phyloP scores from a whole-genome alignment of 2,113 vertebrate species.

The Epinephelus cyanopodus region DNA sequence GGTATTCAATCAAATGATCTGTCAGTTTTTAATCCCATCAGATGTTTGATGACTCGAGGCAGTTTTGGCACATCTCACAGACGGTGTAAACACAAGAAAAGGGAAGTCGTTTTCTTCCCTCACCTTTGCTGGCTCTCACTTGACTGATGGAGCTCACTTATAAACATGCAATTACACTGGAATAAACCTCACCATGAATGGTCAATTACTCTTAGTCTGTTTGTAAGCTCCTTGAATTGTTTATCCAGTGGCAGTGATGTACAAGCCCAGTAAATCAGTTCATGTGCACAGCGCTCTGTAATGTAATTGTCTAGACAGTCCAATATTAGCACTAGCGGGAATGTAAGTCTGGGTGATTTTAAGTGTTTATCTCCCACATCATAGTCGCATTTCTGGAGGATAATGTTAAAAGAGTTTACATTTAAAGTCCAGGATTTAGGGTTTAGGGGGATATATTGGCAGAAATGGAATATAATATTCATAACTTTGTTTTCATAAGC shows the following conservation, averaged over 20 bases:
- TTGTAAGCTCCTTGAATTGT: slow-evolving; percentile 37
- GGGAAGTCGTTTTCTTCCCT: background rate
- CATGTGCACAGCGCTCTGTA: slow-evolving; percentile 2
- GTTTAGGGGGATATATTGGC: too few relatives aligned
- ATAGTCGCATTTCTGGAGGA: background rate
- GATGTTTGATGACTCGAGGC: background rate
- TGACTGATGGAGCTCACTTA: slow-evolving; percentile 21
- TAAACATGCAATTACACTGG: slow-evolving; percentile 55
- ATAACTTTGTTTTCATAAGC: too few relatives aligned
- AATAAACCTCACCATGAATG: slow-evolving; percentile 24
- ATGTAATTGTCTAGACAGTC: slow-evolving; percentile 36
- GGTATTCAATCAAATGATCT: background rate
- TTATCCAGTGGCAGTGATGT: slow-evolving; percentile 24
- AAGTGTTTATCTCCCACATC: slow-evolving; percentile 8
- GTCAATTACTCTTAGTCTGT: slow-evolving; percentile 21
- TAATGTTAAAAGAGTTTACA: background rate
- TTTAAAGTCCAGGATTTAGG: background rate
- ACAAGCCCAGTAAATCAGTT: slow-evolving; percentile 19
- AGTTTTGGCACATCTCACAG: slow-evolving; percentile 14
- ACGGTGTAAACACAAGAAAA: slow-evolving; percentile 13
- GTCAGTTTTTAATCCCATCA: background rate
- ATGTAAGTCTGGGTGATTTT: background rate
- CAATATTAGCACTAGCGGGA: slow-evolving; percentile 12
- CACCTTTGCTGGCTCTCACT: slow-evolving; percentile 5
- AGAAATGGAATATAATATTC: too few relatives aligned